These are phyloP conservation scores for Ypsolopha sequella DNA, from an alignment of 2,888 invertebrate genomes.

Conservation along the genomic window DNA sequence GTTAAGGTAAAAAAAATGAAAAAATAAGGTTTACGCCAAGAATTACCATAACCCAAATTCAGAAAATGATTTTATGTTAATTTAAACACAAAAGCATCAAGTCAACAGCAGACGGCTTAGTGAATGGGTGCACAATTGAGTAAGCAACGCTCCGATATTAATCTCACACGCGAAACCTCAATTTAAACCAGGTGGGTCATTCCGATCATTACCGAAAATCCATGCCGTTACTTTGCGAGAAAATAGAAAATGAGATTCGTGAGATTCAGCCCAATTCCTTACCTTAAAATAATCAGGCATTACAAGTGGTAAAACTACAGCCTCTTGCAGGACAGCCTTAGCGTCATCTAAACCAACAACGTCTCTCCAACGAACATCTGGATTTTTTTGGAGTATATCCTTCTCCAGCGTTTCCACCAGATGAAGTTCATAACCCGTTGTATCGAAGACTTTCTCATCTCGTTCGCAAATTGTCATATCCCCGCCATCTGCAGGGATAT, in stretches of 20 bases:
- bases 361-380: conserved; percentile 85
- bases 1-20: too few species aligned
- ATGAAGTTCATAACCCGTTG: conserved; percentile 79
- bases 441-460: conserved; percentile 71
- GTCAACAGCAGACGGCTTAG: neutral
- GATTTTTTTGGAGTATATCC: conserved; percentile 86
- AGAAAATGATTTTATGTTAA: neutral
- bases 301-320: conserved; percentile 86
- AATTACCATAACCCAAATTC: neutral
- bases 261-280: conserved; percentile 5
- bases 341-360: conserved; percentile 82
- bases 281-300: conserved; percentile 92
- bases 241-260: neutral
- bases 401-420: conserved; percentile 87
- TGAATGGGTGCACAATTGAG: neutral
- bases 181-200: conserved; percentile 28
- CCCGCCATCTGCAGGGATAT: conserved; percentile 42
- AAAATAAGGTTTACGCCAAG: too few species aligned
- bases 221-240: neutral
- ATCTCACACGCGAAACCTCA: conserved; percentile 38
- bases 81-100: neutral
- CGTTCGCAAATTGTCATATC: conserved; percentile 45
- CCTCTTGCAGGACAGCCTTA: conserved; percentile 84
- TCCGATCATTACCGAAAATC: neutral
- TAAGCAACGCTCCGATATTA: neutral